Evolutionary conservation across 1,140 invertebrate species (phyloP), one percentile per base, ranked within the genome.

Genomic region (Atopsyche davidsoni): DNA sequence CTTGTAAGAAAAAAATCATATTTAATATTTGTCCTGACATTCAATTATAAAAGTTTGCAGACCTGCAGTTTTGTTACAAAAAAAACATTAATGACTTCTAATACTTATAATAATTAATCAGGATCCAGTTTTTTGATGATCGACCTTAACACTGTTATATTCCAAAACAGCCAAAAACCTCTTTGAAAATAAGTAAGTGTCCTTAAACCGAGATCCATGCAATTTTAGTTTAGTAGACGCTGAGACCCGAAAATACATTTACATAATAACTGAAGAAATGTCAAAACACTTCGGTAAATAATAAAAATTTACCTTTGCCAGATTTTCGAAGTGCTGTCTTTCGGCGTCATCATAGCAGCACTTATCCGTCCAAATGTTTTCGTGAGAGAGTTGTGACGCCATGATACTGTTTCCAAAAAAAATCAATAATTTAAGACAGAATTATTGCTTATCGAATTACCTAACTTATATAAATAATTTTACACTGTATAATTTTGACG

Each of bases 291-390:
- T 38, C 14, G 3, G 11, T 38, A 4, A 17, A 13, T 32, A 38
- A 14, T 18, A 48, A 48, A 39, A 17, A 53, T 58, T 53, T 64
- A 79, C 78, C 70, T 80, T 79, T 35, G 73, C 71, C 25, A 77
- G 58, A 10, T 70, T 70, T 66, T 79, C 76, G 62, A 78, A 77
- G 57, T 79, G 81, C 24, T 70, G 59, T 40, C 68, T 66, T 64
- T 84, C 81, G 31, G 81, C 80, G 64, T 80, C 78, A 60, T 76
- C 77, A 38, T 50, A 53, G 14, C 36, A 39, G 42, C 41, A 25
- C 28, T 46, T 53, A 22, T 53, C 38, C 23, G 24, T 32, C 55
- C 55, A 57, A 40, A 53, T 50, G 13, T 51, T 57, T 23, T 52
- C 49, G 31, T 34, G 47, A 31, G 46, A 39, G 35, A 50, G 38